Conservation (phyloP, 1,140 invertebrate species). For the Euura lappo region DNA sequence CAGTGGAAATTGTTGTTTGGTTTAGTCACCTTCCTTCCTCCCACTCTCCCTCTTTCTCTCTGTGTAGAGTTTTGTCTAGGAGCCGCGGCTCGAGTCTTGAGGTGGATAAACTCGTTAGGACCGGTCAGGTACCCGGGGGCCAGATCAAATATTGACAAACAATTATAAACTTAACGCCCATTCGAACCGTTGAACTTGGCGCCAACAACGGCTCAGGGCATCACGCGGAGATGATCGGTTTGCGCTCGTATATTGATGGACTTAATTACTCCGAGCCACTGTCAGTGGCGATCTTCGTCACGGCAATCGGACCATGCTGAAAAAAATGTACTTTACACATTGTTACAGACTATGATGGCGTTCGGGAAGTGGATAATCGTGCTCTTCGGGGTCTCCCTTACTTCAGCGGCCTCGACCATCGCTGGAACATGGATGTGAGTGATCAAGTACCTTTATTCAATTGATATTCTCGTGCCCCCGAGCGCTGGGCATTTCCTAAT, state of each 20-base stretch:
- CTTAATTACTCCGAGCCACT: background rate
- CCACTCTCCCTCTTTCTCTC: background rate
- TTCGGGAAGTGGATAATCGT: constrained; percentile 18
- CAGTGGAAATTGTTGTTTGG: background rate
- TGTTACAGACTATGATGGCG: constrained; percentile 28
- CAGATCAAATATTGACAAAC: constrained; percentile 14
- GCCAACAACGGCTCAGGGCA: background rate
- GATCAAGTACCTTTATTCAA: background rate
- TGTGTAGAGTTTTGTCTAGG: background rate
- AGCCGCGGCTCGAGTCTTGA: background rate
- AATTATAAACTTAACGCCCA: constrained; percentile 16
- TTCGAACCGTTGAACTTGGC: constrained; percentile 9
- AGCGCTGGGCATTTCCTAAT: too few relatives aligned
- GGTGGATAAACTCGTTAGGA: background rate
- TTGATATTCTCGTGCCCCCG: too few relatives aligned
- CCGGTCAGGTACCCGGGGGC: background rate
- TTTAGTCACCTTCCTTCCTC: background rate
- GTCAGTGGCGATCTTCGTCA: background rate
- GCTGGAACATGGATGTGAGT: constrained; percentile 41
- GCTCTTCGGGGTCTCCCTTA: constrained; percentile 26
- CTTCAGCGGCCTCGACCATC: constrained; percentile 26
- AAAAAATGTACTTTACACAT: background rate
- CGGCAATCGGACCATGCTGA: background rate
- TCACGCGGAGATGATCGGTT: too few relatives aligned
- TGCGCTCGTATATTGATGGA: too few relatives aligned